Conservation (phyloP, 2,797 vertebrate species). For the Cossypha heuglini region DNA sequence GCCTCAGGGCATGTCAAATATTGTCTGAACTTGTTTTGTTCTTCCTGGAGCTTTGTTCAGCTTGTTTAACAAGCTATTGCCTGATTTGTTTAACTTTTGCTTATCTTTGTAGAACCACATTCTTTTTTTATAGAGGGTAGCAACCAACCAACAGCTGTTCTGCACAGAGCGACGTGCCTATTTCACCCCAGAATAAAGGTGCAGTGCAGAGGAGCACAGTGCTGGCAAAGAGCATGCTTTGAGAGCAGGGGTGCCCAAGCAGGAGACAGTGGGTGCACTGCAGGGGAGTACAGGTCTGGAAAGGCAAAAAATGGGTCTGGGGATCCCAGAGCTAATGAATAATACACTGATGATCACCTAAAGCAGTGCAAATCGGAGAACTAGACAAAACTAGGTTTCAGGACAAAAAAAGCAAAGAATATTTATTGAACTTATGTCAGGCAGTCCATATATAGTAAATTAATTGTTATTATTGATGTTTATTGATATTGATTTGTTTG, state of each 20-base stretch:
- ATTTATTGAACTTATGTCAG: neutral
- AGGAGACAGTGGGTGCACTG: neutral
- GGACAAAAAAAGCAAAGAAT: neutral
- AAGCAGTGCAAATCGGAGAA: neutral
- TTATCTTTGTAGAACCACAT: neutral
- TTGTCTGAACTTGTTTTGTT: neutral
- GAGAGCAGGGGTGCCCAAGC: neutral
- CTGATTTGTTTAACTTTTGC: neutral
- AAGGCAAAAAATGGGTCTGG: neutral
- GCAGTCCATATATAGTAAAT: neutral
- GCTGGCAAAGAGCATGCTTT: neutral
- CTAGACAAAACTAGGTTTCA: neutral
- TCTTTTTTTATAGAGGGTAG: neutral
- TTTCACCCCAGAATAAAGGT: rapidly evolving
- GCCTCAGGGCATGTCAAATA: neutral
- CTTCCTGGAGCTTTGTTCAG: neutral
- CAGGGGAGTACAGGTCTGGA: neutral
- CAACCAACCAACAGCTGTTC: neutral
- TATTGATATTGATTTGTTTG: neutral
- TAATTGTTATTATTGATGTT: neutral
- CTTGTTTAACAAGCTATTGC: neutral
- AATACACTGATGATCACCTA: neutral
- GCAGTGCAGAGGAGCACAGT: neutral
- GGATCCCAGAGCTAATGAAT: neutral
- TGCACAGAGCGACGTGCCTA: rapidly evolving